Evolutionary conservation across 2,888 invertebrate species (phyloP).

Genomic region (Sepioteuthis lessoniana): DNA sequence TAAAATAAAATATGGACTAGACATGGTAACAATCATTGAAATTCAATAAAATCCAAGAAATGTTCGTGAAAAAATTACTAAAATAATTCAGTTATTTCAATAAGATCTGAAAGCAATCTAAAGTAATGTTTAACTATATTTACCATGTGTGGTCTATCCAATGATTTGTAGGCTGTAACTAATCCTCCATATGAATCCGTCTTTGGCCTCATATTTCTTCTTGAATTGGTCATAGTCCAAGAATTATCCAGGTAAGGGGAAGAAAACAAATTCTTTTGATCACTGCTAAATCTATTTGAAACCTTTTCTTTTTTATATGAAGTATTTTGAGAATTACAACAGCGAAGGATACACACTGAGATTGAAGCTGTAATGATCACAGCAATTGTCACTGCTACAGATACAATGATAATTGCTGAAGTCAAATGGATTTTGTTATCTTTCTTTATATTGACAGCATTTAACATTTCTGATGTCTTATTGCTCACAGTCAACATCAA

Average conservation of each 20-base stretch:
- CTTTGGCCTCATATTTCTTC: neutral
- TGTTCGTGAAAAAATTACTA: neutral
- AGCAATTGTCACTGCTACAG: neutral
- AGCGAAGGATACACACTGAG: neutral
- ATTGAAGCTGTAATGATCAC: slow-evolving; percentile 33
- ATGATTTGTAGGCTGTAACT: neutral
- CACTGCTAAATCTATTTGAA: neutral
- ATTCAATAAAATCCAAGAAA: neutral
- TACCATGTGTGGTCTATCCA: neutral
- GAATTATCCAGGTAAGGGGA: slow-evolving; percentile 5
- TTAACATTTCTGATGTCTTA: neutral
- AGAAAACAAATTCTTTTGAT: neutral
- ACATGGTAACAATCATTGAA: neutral
- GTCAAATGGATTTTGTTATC: neutral
- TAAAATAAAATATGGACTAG: neutral
- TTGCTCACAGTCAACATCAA: neutral
- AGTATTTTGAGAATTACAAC: neutral
- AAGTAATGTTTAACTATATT: neutral
- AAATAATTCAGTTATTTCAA: neutral
- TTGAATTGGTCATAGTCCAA: neutral
- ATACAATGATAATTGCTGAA: slow-evolving; percentile 2
- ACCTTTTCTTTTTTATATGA: neutral
- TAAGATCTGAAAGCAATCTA: neutral
- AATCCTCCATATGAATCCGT: neutral
- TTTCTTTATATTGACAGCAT: neutral